phyloP scores from a whole-genome alignment of 2,888 invertebrate genomes.

The Eilema griseolum region DNA sequence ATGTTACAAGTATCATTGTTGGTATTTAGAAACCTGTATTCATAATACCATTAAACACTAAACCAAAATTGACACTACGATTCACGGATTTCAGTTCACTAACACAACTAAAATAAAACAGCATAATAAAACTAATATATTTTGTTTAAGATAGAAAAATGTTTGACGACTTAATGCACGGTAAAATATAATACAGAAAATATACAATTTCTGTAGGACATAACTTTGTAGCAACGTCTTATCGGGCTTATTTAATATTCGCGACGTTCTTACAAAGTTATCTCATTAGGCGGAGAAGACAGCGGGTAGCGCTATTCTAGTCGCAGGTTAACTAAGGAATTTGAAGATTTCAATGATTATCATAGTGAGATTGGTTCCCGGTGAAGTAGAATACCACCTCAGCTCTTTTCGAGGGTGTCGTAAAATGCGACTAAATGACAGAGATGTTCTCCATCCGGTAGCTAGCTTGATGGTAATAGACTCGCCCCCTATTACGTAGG shows the following conservation, averaged over 20 bases:
- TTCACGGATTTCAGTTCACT: background rate
- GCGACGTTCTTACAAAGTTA: slow-evolving; percentile 57
- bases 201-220: slow-evolving; percentile 26
- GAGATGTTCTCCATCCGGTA: too few species aligned
- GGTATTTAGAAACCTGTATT: too few species aligned
- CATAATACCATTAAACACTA: too few species aligned
- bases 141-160: slow-evolving; percentile 8
- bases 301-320: slow-evolving; percentile 16
- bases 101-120: background rate
- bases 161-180: background rate
- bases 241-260: slow-evolving; percentile 55
- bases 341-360: too few species aligned
- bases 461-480: too few species aligned
- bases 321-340: slow-evolving; percentile 28
- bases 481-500: too few species aligned
- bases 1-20: too few species aligned
- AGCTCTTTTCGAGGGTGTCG: too few species aligned
- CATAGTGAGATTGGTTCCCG: too few species aligned
- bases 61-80: too few species aligned
- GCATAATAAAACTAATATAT: background rate
- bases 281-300: slow-evolving; percentile 51
- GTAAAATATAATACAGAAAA: slow-evolving; percentile 16
- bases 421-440: too few species aligned
- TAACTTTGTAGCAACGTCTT: slow-evolving; percentile 38
- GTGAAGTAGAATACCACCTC: too few species aligned